Conservation (phyloP, 2,113 vertebrate species). For the Myanophis thanlyinensis region DNA sequence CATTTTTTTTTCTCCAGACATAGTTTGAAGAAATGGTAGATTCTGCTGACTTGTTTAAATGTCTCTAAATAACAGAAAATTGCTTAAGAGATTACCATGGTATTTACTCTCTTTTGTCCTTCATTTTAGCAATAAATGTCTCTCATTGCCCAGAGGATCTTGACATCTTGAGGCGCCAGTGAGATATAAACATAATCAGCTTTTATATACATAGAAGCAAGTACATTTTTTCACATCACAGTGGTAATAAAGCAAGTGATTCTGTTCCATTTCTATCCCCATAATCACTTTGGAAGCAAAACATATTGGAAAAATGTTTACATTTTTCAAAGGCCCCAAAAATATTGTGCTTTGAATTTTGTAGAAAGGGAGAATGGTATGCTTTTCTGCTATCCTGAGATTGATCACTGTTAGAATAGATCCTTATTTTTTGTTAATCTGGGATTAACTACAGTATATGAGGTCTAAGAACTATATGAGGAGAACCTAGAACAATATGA, state of each 20-base stretch:
- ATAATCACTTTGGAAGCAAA: not conserved
- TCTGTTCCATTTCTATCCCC: not conserved
- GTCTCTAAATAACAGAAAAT: constrained; percentile 9
- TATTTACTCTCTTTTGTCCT: not conserved
- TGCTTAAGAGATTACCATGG: constrained; percentile 9
- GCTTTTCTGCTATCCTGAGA: not conserved
- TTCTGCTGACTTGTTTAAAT: not conserved
- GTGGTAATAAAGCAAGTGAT: not conserved
- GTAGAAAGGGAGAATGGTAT: not conserved
- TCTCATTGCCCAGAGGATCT: not conserved
- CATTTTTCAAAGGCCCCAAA: not conserved
- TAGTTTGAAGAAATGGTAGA: not conserved
- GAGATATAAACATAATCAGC: not conserved
- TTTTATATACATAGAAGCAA: not conserved
- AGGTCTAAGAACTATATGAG: not conserved
- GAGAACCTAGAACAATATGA: no score
- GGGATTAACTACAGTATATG: not conserved
- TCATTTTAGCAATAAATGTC: constrained; percentile 13
- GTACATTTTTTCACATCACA: not conserved
- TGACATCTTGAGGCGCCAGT: not conserved
- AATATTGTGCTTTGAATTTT: not conserved
- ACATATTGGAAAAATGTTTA: no score
- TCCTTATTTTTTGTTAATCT: not conserved
- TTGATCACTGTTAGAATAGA: accelerated
- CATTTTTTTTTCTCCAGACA: constrained; percentile 1